Evolutionary conservation across 2,797 vertebrate genomes (phyloP).

Genomic region (Macropodus opercularis): DNA sequence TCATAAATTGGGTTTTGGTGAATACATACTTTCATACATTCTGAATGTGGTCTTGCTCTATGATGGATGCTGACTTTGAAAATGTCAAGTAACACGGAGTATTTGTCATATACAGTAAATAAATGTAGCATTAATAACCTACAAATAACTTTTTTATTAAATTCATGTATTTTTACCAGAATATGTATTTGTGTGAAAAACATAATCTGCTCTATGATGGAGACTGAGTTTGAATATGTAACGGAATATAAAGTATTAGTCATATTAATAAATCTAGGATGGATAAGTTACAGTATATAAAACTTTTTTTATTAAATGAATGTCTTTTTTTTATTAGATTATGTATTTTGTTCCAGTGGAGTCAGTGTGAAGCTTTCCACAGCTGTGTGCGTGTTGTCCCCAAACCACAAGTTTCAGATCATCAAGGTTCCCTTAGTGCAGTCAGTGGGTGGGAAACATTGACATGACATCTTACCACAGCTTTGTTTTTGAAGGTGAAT

Average conservation of each 20-base stretch:
- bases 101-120: no score
- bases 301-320: no score
- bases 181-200: no score
- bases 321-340: not conserved
- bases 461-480: not conserved
- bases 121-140: no score
- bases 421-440: not conserved
- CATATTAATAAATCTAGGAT: not conserved
- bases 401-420: not conserved
- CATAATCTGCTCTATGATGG: no score
- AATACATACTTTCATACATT: no score
- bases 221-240: no score
- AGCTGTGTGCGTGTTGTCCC: not conserved
- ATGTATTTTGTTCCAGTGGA: not conserved
- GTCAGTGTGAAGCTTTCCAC: not conserved
- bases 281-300: not conserved
- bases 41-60: not conserved
- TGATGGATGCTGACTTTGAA: not conserved
- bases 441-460: not conserved
- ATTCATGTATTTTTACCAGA: no score
- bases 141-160: no score
- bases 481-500: constrained; percentile 11
- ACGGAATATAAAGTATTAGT: constrained; percentile 2
- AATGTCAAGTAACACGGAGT: not conserved
- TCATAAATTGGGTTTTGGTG: no score